A percentile compares a stretch with the other conserved stretches of the same genome.
Evolutionary conservation across 1,140 invertebrate species (phyloP).

Genomic region (Trypoxylus dichotomus): DNA sequence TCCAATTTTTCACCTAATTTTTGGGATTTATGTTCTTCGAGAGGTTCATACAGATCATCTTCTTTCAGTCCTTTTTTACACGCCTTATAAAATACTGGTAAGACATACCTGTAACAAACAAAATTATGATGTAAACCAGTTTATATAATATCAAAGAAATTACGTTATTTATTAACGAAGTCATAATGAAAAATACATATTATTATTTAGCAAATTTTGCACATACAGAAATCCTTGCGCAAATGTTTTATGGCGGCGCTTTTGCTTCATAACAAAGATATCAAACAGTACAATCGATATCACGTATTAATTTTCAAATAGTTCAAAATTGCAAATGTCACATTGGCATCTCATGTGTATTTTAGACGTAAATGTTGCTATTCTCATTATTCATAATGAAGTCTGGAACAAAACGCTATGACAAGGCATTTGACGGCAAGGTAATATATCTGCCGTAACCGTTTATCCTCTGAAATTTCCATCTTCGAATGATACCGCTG

Average conservation of each 20-base stretch:
- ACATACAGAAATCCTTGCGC: background rate
- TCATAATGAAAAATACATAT: background rate
- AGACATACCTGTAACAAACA: constrained; percentile 54
- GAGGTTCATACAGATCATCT: constrained; percentile 33
- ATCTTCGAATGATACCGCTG: no score
- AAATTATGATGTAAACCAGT: background rate
- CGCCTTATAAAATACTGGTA: constrained; percentile 58
- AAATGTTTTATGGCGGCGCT: background rate
- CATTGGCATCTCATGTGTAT: no score
- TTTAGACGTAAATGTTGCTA: no score
- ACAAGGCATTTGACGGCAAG: no score
- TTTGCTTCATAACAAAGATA: background rate
- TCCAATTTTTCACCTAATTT: constrained; percentile 29
- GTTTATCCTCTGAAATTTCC: no score
- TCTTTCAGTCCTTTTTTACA: constrained; percentile 53
- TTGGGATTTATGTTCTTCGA: constrained; percentile 30
- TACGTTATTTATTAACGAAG: background rate
- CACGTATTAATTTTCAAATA: background rate
- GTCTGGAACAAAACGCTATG: background rate
- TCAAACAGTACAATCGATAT: background rate
- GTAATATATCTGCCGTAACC: no score
- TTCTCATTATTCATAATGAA: no score
- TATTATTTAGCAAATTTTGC: background rate
- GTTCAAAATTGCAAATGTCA: background rate
- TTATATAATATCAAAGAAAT: background rate